Evolutionary conservation across 2,888 invertebrate species (phyloP).

Genomic region (Agrotis ipsilon): DNA sequence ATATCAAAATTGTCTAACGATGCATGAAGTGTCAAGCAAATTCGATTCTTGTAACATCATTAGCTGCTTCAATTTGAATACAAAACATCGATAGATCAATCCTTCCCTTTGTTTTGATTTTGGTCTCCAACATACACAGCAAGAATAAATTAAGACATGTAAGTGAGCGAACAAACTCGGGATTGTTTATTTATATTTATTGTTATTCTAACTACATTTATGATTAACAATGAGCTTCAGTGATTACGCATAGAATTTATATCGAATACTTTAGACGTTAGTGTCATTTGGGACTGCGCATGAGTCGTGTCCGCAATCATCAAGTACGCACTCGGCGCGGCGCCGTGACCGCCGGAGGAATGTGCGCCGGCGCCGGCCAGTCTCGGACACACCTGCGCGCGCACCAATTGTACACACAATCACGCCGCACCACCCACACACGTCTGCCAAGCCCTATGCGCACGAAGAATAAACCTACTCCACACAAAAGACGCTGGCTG

Average conservation of each 20-base stretch:
- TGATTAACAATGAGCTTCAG: constrained; percentile 40
- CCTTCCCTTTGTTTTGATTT: background rate
- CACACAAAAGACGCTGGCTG: constrained; percentile 66
- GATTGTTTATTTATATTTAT: constrained; percentile 35
- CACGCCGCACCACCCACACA: constrained; percentile 69
- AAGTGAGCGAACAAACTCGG: background rate
- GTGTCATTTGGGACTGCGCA: constrained; percentile 55
- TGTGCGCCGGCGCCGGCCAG: constrained; percentile 92
- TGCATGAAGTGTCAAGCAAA: background rate
- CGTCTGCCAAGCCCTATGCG: constrained; percentile 50
- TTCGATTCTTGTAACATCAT: background rate
- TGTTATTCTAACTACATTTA: constrained; percentile 18
- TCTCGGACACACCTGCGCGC: constrained; percentile 93
- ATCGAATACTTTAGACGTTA: constrained; percentile 51
- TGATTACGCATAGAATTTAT: constrained; percentile 53
- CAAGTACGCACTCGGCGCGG: constrained; percentile 68
- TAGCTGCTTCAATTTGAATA: background rate
- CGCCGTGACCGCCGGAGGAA: constrained; percentile 89
- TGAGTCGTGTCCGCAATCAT: constrained; percentile 67
- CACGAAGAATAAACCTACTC: constrained; percentile 55
- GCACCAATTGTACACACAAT: constrained; percentile 72
- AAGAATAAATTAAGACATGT: background rate
- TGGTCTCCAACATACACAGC: background rate
- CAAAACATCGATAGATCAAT: background rate
- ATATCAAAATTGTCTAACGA: background rate